A percentile compares a stretch with the other conserved stretches of the same genome.
phyloP scores from a whole-genome alignment of 2,888 invertebrate species.

The Molanna angustata region DNA sequence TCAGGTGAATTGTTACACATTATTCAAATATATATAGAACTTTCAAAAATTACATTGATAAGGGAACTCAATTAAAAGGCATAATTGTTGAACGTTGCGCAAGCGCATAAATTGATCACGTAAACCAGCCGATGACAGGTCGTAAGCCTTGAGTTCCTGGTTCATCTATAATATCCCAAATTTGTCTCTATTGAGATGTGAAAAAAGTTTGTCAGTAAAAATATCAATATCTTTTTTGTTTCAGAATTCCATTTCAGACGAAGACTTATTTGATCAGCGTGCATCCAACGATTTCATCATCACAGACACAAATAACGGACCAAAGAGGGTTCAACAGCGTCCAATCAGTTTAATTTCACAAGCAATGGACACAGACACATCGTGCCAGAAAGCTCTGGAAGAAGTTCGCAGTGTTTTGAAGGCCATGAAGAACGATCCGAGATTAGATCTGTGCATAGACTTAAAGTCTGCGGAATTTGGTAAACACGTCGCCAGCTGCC shows the following conservation, averaged over 20 bases:
- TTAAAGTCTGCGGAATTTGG: constrained; percentile 17
- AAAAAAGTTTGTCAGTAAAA: no score
- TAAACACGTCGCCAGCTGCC: constrained; percentile 18
- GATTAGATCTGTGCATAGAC: constrained; percentile 9
- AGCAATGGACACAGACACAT: background rate
- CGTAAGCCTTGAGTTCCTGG: no score
- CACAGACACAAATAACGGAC: constrained; percentile 1
- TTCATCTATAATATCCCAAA: no score
- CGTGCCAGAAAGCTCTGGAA: constrained; percentile 16
- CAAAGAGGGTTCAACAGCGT: background rate
- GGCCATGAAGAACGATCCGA: constrained; percentile 14
- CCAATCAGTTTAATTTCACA: background rate
- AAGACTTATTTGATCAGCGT: constrained; percentile 7
- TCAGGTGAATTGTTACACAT: no score
- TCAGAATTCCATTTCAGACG: constrained; percentile 8
- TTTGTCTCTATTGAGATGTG: no score
- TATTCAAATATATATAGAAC: no score
- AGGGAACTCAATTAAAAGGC: no score
- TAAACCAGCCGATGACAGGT: no score
- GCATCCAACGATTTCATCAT: background rate
- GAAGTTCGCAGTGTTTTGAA: constrained; percentile 19
- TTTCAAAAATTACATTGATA: no score
- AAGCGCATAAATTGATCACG: no score
- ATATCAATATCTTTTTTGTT: constrained; percentile 2
- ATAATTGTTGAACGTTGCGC: no score